These are phyloP conservation scores for Zosterops hypoxanthus DNA, from an alignment of 2,113 vertebrate genomes.

Conservation along the genomic window DNA sequence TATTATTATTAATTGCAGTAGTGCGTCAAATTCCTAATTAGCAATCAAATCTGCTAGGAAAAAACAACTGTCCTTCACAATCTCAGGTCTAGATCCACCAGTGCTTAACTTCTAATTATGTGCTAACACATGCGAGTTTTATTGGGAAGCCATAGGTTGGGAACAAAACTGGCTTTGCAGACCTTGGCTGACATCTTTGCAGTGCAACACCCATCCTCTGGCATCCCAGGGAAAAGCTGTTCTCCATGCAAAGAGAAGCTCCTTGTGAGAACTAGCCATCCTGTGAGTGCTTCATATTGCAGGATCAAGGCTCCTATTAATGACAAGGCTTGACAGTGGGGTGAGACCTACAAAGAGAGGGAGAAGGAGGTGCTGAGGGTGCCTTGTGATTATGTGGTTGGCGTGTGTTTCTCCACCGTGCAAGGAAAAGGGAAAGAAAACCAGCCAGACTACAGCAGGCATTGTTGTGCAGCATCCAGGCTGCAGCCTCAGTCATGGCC, in stretches of 20 bases:
- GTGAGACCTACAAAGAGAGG: slow-evolving; percentile 21
- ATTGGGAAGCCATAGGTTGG: not conserved
- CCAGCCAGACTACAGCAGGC: slow-evolving; percentile 39
- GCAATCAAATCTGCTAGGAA: not conserved
- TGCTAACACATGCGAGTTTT: not conserved
- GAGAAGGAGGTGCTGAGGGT: slow-evolving; percentile 1
- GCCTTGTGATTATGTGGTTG: slow-evolving; percentile 30
- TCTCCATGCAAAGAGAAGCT: not conserved
- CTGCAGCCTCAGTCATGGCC: not conserved
- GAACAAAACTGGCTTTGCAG: not conserved
- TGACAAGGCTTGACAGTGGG: slow-evolving; percentile 26
- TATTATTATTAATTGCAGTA: not conserved
- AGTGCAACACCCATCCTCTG: not conserved
- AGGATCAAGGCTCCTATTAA: slow-evolving; percentile 42
- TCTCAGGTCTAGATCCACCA: not conserved
- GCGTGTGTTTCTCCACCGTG: not conserved
- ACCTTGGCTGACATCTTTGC: not conserved
- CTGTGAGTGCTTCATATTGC: rapidly evolving
- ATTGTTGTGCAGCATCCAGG: not conserved
- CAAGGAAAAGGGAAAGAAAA: slow-evolving; percentile 51
- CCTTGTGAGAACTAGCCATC: not conserved
- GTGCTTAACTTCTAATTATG: not conserved
- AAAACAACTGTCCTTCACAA: not conserved
- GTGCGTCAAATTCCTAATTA: not conserved
- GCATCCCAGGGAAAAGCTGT: rapidly evolving